Base-by-base conservation (phyloP, 2,113 vertebrate genomes). In the Gallinago jamesoni region DNA sequence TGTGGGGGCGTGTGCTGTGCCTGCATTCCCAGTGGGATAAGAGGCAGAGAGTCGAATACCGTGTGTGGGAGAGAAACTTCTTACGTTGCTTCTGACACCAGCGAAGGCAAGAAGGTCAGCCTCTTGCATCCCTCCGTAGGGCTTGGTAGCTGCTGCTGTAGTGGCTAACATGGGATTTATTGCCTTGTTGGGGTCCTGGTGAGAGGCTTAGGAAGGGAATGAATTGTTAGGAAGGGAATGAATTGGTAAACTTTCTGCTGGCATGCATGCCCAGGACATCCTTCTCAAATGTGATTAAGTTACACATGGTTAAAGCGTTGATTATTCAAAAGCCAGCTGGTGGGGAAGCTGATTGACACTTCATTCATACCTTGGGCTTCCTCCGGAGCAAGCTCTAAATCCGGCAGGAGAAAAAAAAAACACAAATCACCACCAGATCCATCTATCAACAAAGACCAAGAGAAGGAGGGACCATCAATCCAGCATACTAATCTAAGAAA, bases 1-100 rank as follows among this genome's bases (percentile, higher is more conserved):
- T 95, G 95, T 87, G 96, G 97, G 89, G 96, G 97, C 19, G 89
- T 94, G 76, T 89, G 92, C 94, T 95, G 95, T 90, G 96, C 96
- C 93, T 96, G 94, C 79, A 19, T 81, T 96, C 97, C 97, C 96
- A 45, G 89, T 90, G 92, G 96, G 97, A 96, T 96, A 74, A 88
- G 66, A 73, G 90, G 52, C 7, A 25, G 93, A 97, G 90, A 95
- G 73, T 47, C 4, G 11, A 95, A 53, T 28, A 39, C 79, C 21
- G 21, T 62, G 87, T 93, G 97, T 88, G 93, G 94, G 97, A 95
- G 95, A 84, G 78, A 56, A 92, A 90, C 67, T 94, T 85, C 83
- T 94, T 48, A 37, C 2, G 3, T 60, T 68, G 76, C 11, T 86
- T 79, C 82, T 94, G 89, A 68, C 84, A 91, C 87, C 55, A 35